These are phyloP conservation scores for Sebastolobus alascanus DNA, from an alignment of 2,797 vertebrate genomes.

Conservation along the genomic window DNA sequence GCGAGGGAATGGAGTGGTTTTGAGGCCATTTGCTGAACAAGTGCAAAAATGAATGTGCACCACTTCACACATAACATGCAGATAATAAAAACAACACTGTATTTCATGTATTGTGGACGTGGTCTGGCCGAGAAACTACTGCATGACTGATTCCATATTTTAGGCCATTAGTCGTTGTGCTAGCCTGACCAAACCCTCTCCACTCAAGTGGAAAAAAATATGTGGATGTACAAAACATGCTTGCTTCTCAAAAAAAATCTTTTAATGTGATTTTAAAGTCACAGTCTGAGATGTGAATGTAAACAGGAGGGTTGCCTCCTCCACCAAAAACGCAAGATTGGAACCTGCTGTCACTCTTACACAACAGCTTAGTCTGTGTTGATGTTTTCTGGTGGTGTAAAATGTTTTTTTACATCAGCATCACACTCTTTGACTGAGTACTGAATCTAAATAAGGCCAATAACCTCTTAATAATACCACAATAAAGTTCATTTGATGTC, in stretches of 20 bases:
- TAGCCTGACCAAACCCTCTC: constrained; percentile 7
- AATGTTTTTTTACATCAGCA: background rate
- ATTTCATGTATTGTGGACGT: constrained; percentile 10
- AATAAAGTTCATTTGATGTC: constrained; percentile 8
- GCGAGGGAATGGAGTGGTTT: constrained; percentile 20
- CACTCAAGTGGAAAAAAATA: constrained; percentile 30
- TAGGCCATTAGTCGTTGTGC: constrained; percentile 15
- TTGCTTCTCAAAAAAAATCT: constrained; percentile 2
- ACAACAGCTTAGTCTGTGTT: background rate
- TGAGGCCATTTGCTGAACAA: constrained; percentile 36
- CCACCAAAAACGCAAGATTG: background rate
- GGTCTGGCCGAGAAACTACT: constrained; percentile 23
- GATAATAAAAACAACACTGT: constrained; percentile 26
- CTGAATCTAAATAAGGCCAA: background rate
- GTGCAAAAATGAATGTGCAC: constrained; percentile 31
- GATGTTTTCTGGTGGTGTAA: background rate
- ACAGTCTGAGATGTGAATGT: constrained; percentile 1
- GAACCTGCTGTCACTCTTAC: background rate
- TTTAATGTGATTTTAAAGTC: constrained; percentile 25
- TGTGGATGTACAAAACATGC: constrained; percentile 10
- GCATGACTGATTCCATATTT: constrained; percentile 42
- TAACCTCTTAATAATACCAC: background rate
- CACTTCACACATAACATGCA: constrained; percentile 45
- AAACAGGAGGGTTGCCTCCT: background rate
- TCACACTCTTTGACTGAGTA: constrained; percentile 2